Evolutionary conservation across 92 coral and sea anemone genomes (phyloP).

Genomic region (Palythoa caribaeorum): DNA sequence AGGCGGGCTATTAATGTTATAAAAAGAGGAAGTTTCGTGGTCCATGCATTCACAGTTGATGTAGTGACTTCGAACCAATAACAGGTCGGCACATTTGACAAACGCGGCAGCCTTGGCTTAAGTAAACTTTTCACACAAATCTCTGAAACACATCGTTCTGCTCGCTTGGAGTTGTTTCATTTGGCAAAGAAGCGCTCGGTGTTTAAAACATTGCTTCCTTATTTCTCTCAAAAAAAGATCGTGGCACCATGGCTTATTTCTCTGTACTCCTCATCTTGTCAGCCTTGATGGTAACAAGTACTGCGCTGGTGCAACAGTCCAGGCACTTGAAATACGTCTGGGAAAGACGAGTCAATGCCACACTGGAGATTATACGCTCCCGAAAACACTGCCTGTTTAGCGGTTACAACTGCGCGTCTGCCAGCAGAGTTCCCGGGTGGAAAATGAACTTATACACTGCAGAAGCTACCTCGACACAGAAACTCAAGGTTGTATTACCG

Average conservation of each 20-base stretch:
- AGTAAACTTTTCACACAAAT: conserved; percentile 46
- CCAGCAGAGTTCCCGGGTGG: conserved; percentile 53
- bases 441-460: conserved; percentile 89
- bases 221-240: conserved; percentile 19
- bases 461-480: conserved; percentile 52
- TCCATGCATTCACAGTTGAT: conserved; percentile 68
- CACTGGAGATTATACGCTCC: conserved; percentile 67
- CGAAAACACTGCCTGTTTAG: conserved; percentile 72
- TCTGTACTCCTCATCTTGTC: conserved; percentile 21
- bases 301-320: conserved; percentile 8
- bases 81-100: conserved; percentile 54
- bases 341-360: conserved; percentile 79
- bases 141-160: conserved; percentile 50
- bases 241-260: conserved; percentile 7
- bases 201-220: not conserved
- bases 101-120: conserved; percentile 39
- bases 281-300: not conserved
- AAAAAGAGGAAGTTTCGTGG: conserved; percentile 77
- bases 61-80: conserved; percentile 60
- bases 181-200: conserved; percentile 14
- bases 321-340: conserved; percentile 50
- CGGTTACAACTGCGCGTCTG: conserved; percentile 66
- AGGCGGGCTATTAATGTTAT: conserved; percentile 58
- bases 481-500: conserved; percentile 76
- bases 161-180: conserved; percentile 31